Evolutionary conservation across 2,113 vertebrate species (phyloP).

Genomic region (Gymnocephalus cernua): DNA sequence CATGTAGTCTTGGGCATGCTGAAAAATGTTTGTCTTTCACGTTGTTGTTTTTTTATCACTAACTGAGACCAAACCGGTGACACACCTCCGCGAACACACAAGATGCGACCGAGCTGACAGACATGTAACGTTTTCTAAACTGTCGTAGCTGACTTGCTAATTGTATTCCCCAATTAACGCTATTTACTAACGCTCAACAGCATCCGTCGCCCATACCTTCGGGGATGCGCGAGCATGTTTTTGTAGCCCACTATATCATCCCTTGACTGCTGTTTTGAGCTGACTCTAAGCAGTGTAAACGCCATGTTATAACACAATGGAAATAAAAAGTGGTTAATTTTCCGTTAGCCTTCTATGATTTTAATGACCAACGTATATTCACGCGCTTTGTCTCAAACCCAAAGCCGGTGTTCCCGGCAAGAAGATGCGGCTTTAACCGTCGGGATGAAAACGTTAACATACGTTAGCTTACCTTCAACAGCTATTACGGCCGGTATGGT

Average conservation of each 20-base stretch:
- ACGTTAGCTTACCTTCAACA: slow-evolving; percentile 86
- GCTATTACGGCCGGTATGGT: slow-evolving; percentile 84
- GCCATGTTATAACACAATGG: not conserved
- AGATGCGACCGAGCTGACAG: slow-evolving; percentile 5
- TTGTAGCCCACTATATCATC: slow-evolving; percentile 41
- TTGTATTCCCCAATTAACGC: slow-evolving; percentile 12
- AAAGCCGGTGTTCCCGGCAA: slow-evolving; percentile 47
- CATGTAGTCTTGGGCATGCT: not conserved
- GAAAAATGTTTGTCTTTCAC: not conserved
- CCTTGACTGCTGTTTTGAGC: not conserved
- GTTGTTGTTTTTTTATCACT: slow-evolving; percentile 15
- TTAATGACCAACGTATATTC: not conserved
- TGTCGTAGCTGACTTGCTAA: not conserved
- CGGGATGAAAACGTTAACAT: slow-evolving; percentile 47
- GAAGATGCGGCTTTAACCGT: slow-evolving; percentile 65
- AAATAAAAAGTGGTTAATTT: not conserved
- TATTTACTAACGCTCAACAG: not conserved
- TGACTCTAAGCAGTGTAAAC: not conserved
- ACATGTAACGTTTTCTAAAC: not conserved
- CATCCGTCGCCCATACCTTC: slow-evolving; percentile 63
- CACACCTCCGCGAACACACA: slow-evolving; percentile 51
- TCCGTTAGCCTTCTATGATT: not conserved
- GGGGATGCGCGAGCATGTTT: slow-evolving; percentile 58
- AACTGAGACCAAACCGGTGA: slow-evolving; percentile 36
- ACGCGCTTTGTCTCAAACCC: slow-evolving; percentile 74